Percentiles rank a stretch among this genome's conserved stretches.
Evolutionary conservation across 2,888 invertebrate genomes (phyloP).

Genomic region (Hypena proboscidalis): DNA sequence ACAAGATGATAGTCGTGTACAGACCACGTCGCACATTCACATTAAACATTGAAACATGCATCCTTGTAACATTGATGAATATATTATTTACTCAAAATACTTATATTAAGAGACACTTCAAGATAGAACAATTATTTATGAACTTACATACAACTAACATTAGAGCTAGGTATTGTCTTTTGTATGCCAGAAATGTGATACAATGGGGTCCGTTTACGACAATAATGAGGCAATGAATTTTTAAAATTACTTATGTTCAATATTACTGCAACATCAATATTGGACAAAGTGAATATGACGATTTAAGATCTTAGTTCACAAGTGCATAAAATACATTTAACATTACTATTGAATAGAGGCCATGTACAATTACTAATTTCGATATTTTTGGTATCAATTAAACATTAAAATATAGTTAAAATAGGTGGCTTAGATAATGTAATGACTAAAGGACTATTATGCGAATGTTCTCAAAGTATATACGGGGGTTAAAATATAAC

Average conservation of each 20-base stretch:
- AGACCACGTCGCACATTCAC: constrained; percentile 44
- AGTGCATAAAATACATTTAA: constrained; percentile 65
- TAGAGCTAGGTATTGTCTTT: constrained; percentile 86
- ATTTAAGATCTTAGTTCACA: constrained; percentile 61
- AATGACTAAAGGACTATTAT: constrained; percentile 52
- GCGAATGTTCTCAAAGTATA: constrained; percentile 42
- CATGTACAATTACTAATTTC: constrained; percentile 61
- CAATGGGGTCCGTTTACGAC: constrained; percentile 69
- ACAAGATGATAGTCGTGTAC: constrained; percentile 27
- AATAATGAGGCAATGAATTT: constrained; percentile 56
- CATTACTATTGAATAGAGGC: constrained; percentile 66
- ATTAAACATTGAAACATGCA: constrained; percentile 65
- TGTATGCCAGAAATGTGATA: constrained; percentile 81
- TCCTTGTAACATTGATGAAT: constrained; percentile 70
- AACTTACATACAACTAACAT: constrained; percentile 83
- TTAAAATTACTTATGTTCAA: constrained; percentile 57
- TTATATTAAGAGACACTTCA: constrained; percentile 82
- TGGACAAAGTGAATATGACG: constrained; percentile 58
- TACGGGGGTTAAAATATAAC: constrained; percentile 38
- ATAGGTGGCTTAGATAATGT: constrained; percentile 38
- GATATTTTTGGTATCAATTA: constrained; percentile 66
- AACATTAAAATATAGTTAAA: constrained; percentile 49
- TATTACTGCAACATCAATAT: constrained; percentile 71
- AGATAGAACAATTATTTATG: constrained; percentile 83
- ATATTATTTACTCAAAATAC: constrained; percentile 74